Evolutionary conservation across 1,140 invertebrate genomes (phyloP), one percentile per base, ranked within the genome.

Genomic region (Camponotus vicinus): DNA sequence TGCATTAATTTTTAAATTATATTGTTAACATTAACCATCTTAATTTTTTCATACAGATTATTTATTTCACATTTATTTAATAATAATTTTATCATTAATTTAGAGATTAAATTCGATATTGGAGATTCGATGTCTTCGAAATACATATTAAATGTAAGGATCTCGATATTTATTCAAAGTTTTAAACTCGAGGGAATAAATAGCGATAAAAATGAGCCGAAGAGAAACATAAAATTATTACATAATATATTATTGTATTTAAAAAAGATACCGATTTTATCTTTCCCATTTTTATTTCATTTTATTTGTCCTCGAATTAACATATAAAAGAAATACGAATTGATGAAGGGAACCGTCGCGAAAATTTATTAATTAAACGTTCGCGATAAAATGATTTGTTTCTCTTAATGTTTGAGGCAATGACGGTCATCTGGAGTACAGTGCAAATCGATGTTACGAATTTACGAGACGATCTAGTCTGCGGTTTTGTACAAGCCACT

Each of bases 401-500:
- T 61, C 37, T 76, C 21, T 59, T 15, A 15, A 18, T 52, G 21
- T 0, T 6, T 9, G 49, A 52, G 11, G n/a, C 15, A n/a, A 37
- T 15, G 55, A 40, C 34, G 34, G 52, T 45, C 34, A 52, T 73
- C 49, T 59, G 13, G 34, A 75, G 2, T 52, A 8, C 32, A 6
- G 13, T 59, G 73, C 18, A 40, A 78, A 64, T 13, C 42, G 45
- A 66, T 45, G 61, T 45, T 45, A 59, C 61, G 27, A 66, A 78
- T 66, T 66, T 66, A 18, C 61, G 61, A 66, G 64, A 66, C 76
- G 64, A 78, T 66, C 61, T 34, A 61, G 37, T 32, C 57, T 63
- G 40, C 15, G 15, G 55, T 15, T 42, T 66, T 67, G 37, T 67
- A 59, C 64, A 75, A 27, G 37, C 34, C 64, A 13, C 40, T 67